These are phyloP conservation scores for Drosophila ananassae DNA, from an alignment of 1,140 invertebrate genomes.

Conservation along the genomic window DNA sequence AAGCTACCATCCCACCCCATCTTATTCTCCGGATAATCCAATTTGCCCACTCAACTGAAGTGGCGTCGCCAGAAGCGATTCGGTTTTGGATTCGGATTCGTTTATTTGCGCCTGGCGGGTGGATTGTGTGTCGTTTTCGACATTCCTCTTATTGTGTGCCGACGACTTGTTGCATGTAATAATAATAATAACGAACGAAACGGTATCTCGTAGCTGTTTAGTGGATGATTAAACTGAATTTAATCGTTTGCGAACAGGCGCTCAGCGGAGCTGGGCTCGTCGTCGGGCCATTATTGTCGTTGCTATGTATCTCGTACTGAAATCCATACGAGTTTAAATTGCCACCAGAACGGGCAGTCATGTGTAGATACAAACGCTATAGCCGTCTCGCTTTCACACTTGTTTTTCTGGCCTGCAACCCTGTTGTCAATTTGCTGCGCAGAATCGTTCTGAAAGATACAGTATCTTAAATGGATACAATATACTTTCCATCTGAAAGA, in stretches of 20 bases:
- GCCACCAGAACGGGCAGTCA: conserved; percentile 43
- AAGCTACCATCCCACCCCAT: background rate
- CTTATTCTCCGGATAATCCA: conserved; percentile 71
- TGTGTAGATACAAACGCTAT: conserved; percentile 2
- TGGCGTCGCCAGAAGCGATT: conserved; percentile 7
- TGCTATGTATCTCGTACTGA: conserved; percentile 61
- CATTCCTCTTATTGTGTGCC: conserved; percentile 46
- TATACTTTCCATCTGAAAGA: background rate
- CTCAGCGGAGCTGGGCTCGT: conserved; percentile 47
- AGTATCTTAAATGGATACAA: background rate
- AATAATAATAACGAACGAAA: conserved; percentile 83
- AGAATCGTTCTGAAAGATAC: conserved; percentile 18
- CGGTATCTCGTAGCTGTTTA: conserved; percentile 81
- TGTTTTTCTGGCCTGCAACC: conserved; percentile 6
- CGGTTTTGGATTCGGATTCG: conserved; percentile 16
- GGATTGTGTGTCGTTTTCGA: conserved; percentile 33
- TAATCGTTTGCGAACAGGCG: conserved; percentile 84
- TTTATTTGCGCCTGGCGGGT: conserved; percentile 16
- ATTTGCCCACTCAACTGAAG: conserved; percentile 55
- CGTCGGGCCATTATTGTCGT: conserved; percentile 43
- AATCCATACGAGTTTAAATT: conserved; percentile 74
- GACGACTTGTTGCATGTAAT: conserved; percentile 75
- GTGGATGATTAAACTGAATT: conserved; percentile 84
- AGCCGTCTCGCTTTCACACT: conserved; percentile 56
- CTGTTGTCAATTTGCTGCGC: conserved; percentile 46